A percentile compares a stretch with the other conserved stretches of the same genome.
These are phyloP conservation scores for Esox masquinongy DNA, from an alignment of 2,797 vertebrate genomes.

Conservation along the genomic window DNA sequence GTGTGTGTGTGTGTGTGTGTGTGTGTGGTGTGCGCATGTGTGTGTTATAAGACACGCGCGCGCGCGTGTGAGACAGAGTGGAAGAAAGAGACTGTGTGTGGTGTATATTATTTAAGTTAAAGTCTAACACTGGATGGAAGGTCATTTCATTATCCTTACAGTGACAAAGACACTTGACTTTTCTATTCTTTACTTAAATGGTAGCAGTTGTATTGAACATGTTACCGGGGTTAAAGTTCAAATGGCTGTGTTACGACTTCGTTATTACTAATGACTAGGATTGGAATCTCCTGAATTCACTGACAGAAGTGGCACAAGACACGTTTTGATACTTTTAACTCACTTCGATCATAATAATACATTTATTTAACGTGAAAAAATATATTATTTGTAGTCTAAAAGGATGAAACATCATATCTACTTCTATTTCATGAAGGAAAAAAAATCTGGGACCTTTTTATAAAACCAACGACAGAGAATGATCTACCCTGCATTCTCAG, in stretches of 20 bases:
- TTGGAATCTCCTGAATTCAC: not conserved
- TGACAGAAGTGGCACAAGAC: not conserved
- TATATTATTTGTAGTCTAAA: no score
- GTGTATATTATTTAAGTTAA: slow-evolving; percentile 4
- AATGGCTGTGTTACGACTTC: not conserved
- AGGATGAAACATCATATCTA: no score
- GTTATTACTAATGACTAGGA: not conserved
- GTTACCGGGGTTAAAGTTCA: not conserved
- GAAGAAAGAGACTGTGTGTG: not conserved
- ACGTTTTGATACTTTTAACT: not conserved
- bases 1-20: no score
- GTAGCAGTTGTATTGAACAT: slow-evolving; percentile 48
- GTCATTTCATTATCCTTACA: slow-evolving; percentile 75
- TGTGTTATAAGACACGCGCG: no score
- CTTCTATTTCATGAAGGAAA: no score
- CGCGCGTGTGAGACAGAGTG: no score
- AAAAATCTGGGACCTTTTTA: no score
- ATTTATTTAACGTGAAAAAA: no score
- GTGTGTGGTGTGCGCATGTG: no score
- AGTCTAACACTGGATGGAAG: slow-evolving; percentile 60
- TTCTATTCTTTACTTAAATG: slow-evolving; percentile 56
- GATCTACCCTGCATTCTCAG: no score
- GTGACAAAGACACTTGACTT: slow-evolving; percentile 59
- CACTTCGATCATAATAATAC: no score
- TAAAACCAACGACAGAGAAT: no score